phyloP scores from a whole-genome alignment of 2,113 vertebrate genomes.

The Cyprinus carpio region DNA sequence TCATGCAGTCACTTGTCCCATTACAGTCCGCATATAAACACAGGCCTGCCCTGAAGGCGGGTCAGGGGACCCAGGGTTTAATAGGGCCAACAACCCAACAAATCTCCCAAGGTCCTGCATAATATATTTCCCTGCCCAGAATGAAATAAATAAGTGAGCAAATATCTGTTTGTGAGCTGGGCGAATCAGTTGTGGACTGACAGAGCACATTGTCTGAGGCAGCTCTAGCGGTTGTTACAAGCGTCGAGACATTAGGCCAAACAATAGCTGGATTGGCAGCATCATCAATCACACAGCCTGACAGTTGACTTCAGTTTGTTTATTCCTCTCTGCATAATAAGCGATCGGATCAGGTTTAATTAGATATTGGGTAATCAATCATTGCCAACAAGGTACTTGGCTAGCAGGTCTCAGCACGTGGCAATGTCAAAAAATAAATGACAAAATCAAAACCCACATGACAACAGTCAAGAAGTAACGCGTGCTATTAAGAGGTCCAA shows the following conservation, averaged over 20 bases:
- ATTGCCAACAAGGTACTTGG: slow-evolving; percentile 98
- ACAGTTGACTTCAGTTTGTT: slow-evolving; percentile 99
- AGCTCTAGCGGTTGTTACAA: slow-evolving; percentile 98
- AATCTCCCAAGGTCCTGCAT: slow-evolving; percentile 66
- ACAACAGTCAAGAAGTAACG: slow-evolving; percentile 25
- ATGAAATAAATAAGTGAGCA: slow-evolving; percentile 58
- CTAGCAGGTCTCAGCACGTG: slow-evolving; percentile 72
- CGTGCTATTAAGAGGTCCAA: slow-evolving; percentile 32
- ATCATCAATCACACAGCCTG: slow-evolving; percentile 97
- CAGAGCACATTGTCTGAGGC: slow-evolving; percentile 88
- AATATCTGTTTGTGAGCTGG: slow-evolving; percentile 63
- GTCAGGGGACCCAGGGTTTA: slow-evolving; percentile 63
- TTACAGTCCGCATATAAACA: slow-evolving; percentile 62
- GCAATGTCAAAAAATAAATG: slow-evolving; percentile 69
- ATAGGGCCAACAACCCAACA: slow-evolving; percentile 79
- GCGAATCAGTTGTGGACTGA: slow-evolving; percentile 83
- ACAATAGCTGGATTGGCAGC: slow-evolving; percentile 92
- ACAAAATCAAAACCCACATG: slow-evolving; percentile 65
- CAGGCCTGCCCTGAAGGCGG: slow-evolving; percentile 63
- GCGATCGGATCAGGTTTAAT: slow-evolving; percentile 99
- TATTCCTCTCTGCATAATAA: slow-evolving; percentile 99
- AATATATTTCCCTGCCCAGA: slow-evolving; percentile 56
- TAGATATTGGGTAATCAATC: slow-evolving; percentile 99
- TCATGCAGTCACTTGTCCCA: slow-evolving; percentile 48
- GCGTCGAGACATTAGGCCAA: slow-evolving; percentile 92